Evolutionary conservation across 2,888 invertebrate species (phyloP).

Genomic region (Tipula vernalis): DNA sequence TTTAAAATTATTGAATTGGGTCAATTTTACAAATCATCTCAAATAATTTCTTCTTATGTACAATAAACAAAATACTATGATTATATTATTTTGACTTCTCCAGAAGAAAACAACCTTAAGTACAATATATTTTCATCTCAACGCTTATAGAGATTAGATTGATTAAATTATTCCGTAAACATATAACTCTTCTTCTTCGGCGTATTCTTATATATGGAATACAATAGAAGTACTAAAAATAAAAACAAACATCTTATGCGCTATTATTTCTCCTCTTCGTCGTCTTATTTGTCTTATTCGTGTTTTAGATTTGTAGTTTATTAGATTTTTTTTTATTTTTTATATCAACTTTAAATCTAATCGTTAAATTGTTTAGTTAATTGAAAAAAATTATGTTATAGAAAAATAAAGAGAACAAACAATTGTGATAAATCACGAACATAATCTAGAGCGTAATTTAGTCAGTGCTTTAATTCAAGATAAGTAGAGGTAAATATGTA

Average conservation of each 20-base stretch:
- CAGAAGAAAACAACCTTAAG: neutral
- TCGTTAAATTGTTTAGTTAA: neutral
- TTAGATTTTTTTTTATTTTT: neutral
- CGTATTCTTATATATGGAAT: neutral
- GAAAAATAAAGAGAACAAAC: neutral
- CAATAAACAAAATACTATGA: neutral
- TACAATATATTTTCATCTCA: neutral
- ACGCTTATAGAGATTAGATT: neutral
- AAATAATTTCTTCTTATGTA: neutral
- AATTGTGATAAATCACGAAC: neutral
- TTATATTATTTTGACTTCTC: neutral
- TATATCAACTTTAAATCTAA: neutral
- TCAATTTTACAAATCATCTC: neutral
- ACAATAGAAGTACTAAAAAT: neutral
- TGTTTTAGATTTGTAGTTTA: neutral
- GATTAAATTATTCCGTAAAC: neutral
- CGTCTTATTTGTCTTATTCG: neutral
- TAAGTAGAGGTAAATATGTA: too few relatives aligned
- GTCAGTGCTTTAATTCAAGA: too few relatives aligned
- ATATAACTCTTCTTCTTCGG: neutral
- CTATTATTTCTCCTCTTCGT: neutral
- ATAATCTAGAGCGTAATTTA: too few relatives aligned
- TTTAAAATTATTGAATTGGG: neutral
- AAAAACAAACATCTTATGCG: neutral
- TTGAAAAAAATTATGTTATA: neutral